These are phyloP conservation scores for Microctonus brassicae DNA, from an alignment of 2,888 invertebrate species.

Conservation along the genomic window DNA sequence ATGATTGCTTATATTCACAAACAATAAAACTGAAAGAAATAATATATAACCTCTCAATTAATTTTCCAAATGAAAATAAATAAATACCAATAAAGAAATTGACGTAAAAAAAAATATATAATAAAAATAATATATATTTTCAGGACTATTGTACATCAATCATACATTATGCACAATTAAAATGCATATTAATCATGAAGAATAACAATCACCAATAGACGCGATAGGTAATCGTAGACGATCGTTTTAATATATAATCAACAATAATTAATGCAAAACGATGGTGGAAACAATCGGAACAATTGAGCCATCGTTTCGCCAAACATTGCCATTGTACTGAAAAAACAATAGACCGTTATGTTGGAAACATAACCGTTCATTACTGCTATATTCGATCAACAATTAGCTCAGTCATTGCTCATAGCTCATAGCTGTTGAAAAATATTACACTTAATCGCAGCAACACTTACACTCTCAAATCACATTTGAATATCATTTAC, in stretches of 20 bases:
- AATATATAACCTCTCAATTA: no score
- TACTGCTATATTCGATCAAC: conserved; percentile 56
- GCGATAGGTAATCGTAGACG: conserved; percentile 26
- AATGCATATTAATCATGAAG: neutral
- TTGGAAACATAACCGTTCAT: conserved; percentile 54
- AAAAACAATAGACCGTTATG: conserved; percentile 62
- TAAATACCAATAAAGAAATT: no score
- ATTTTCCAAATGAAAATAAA: no score
- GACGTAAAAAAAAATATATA: no score
- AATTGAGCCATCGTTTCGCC: conserved; percentile 55
- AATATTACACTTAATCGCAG: conserved; percentile 53
- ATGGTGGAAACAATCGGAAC: conserved; percentile 58
- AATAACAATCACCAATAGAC: conserved; percentile 3
- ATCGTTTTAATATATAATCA: conserved; percentile 31
- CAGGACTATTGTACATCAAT: no score
- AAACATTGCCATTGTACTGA: conserved; percentile 63
- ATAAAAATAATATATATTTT: no score
- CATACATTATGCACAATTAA: no score
- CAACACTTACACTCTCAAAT: conserved; percentile 23
- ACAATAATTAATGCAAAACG: conserved; percentile 46
- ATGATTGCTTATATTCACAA: neutral
- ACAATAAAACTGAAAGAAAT: no score
- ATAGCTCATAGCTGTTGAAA: conserved; percentile 54
- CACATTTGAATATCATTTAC: conserved; percentile 4
- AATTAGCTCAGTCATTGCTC: conserved; percentile 50